Evolutionary conservation across 2,888 invertebrate genomes (phyloP).

Genomic region (Drosophila helvetica): DNA sequence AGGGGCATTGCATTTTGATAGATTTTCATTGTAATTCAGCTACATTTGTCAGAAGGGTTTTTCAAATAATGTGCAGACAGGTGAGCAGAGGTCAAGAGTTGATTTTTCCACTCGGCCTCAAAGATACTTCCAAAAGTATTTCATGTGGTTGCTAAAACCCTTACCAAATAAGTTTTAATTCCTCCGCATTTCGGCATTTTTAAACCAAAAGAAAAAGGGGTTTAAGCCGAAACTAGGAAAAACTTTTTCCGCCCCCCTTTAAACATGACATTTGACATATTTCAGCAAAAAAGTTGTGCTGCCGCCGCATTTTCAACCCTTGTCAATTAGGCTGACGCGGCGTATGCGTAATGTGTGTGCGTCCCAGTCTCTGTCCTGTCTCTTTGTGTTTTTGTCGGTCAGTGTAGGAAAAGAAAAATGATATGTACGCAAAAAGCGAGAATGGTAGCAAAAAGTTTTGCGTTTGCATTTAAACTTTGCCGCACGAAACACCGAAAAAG

Average conservation of each 20-base stretch:
- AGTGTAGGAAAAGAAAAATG: conserved; percentile 26
- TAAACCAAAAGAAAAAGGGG: conserved; percentile 42
- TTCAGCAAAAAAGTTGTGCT: conserved; percentile 59
- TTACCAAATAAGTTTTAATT: conserved; percentile 49
- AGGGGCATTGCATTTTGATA: conserved; percentile 46
- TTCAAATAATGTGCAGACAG: conserved; percentile 14
- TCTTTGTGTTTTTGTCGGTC: conserved; percentile 37
- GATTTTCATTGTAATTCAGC: conserved; percentile 42
- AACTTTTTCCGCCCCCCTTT: conserved; percentile 40
- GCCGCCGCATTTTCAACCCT: conserved; percentile 68
- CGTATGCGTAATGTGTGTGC: conserved; percentile 66
- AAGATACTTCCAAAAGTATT: conserved; percentile 27
- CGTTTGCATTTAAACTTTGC: conserved; percentile 56
- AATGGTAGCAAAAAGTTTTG: conserved; percentile 60
- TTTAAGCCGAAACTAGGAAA: conserved; percentile 30
- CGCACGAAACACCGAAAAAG: conserved; percentile 28
- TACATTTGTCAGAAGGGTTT: conserved; percentile 44
- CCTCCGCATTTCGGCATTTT: conserved; percentile 49
- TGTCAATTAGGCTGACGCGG: conserved; percentile 76
- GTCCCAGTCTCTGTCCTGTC: conserved; percentile 26
- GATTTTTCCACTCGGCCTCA: conserved; percentile 1
- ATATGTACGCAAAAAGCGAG: conserved; percentile 48
- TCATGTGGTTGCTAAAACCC: conserved; percentile 19
- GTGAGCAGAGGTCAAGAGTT: conserved; percentile 1
- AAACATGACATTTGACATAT: conserved; percentile 73